Base-by-base conservation (phyloP, 1,140 invertebrate species). In the Philopotamus ludificatus region DNA sequence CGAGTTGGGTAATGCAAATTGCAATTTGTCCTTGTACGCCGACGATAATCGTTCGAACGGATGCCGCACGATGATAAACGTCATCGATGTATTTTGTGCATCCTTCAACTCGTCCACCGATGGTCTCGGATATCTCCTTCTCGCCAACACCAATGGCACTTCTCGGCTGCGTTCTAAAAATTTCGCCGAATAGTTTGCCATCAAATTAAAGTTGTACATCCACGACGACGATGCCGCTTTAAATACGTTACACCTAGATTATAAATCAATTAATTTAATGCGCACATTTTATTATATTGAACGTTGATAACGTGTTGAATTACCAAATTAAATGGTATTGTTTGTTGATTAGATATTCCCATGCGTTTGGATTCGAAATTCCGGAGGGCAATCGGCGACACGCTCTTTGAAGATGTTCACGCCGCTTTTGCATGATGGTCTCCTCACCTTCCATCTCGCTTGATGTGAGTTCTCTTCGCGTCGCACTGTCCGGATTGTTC, bases 151-250 rank as follows among this genome's bases (percentile, higher is more conserved):
- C 22, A 93, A 81, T 16, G 89, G 89, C 45, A 92, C 89, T 67
- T 86, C 84, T 73, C 90, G 89, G 45, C 86, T 91, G 70, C 86
- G 85, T 67, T 86, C 87, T 63, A 92, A 76, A 77, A 89, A 91
- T 28, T 85, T 83, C n/a, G 88, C 83, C 47, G 85, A 85, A 75
- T 91, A 91, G 78, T 90, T 90, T 12, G 90, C 90, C 72, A 92
- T 84, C 57, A 91, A 77, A 77, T 92, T 92, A 72, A 92, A 92
- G 77, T 92, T 92, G 76, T 91, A 92, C 89, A 94, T 91, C 91
- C 91, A 93, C 0, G 91, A 92, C 1, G 91, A 90, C 23, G 89
- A 92, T 0, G 90, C 92, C 9, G 91, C 90, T 82, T 93, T 92
- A 75, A 92, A 93, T 57, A 93, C 85, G 74, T 92, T 92, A 74